Evolutionary conservation across 2,797 vertebrate genomes (phyloP).

Genomic region (Masticophis lateralis): DNA sequence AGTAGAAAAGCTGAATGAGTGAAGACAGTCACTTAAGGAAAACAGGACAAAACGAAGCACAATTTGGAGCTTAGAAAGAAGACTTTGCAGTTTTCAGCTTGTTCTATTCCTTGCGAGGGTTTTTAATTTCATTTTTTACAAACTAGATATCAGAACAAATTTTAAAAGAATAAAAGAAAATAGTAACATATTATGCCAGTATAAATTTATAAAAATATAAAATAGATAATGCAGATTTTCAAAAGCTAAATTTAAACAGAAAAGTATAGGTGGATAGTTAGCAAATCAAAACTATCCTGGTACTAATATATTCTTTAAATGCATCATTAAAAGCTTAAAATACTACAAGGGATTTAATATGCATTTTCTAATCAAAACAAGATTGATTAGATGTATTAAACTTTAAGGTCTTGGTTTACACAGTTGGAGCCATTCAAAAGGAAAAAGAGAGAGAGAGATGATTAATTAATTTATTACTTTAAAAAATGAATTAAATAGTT

Average conservation of each 20-base stretch:
- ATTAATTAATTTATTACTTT: not conserved
- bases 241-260: not conserved
- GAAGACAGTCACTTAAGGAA: accelerated
- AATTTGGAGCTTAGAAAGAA: not conserved
- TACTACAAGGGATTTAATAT: not conserved
- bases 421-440: not conserved
- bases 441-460: not conserved
- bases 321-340: not conserved
- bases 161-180: not conserved
- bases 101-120: not conserved
- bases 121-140: not conserved
- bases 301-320: not conserved
- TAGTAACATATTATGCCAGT: not conserved
- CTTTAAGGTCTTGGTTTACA: not conserved
- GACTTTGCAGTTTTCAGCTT: not conserved
- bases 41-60: accelerated
- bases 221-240: not conserved
- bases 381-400: not conserved
- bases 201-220: not conserved
- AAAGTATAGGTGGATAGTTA: not conserved
- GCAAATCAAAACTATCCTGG: not conserved
- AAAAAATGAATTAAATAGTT: not conserved
- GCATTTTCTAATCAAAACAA: not conserved
- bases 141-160: not conserved
- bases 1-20: accelerated